Conservation (phyloP, 92 coral and sea anemone genomes). For the Phymanthus crucifer region DNA sequence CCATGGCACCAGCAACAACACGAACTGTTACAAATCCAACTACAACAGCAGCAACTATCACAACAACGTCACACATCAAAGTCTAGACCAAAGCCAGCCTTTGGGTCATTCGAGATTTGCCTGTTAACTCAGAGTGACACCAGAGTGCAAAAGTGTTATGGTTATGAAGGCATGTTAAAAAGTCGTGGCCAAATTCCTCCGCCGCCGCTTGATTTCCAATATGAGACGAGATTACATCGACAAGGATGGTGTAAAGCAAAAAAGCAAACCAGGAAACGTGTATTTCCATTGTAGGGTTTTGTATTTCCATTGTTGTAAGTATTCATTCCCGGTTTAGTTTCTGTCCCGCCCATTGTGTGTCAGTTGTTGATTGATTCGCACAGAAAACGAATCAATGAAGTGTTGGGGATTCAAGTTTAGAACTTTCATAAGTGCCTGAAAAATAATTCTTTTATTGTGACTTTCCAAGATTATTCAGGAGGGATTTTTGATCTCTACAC, state of each 20-base stretch:
- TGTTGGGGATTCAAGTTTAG: constrained; percentile 1
- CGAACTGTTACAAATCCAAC: neutral
- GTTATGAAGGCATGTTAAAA: neutral
- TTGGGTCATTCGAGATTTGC: constrained; percentile 2
- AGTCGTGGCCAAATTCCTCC: neutral
- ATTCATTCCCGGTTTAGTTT: constrained; percentile 3
- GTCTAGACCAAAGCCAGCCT: constrained; percentile 1
- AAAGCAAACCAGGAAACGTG: too few relatives aligned
- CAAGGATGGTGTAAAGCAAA: too few relatives aligned
- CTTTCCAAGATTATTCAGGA: too few relatives aligned
- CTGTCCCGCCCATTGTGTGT: neutral
- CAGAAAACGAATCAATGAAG: neutral
- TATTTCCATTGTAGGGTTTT: neutral
- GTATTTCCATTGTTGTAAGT: too few relatives aligned
- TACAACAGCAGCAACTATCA: neutral
- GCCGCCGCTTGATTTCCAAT: constrained; percentile 9
- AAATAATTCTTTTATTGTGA: too few relatives aligned
- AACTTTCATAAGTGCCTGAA: too few relatives aligned
- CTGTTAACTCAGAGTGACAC: neutral
- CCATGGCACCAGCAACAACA: neutral
- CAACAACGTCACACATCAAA: neutral
- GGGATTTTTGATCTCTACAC: too few relatives aligned
- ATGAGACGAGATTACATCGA: neutral
- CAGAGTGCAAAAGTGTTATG: neutral
- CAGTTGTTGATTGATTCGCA: neutral